Percentiles rank a stretch among this genome's conserved stretches.
These are phyloP conservation scores for Cryptosula pallasiana DNA, from an alignment of 2,888 invertebrate genomes.

Conservation along the genomic window DNA sequence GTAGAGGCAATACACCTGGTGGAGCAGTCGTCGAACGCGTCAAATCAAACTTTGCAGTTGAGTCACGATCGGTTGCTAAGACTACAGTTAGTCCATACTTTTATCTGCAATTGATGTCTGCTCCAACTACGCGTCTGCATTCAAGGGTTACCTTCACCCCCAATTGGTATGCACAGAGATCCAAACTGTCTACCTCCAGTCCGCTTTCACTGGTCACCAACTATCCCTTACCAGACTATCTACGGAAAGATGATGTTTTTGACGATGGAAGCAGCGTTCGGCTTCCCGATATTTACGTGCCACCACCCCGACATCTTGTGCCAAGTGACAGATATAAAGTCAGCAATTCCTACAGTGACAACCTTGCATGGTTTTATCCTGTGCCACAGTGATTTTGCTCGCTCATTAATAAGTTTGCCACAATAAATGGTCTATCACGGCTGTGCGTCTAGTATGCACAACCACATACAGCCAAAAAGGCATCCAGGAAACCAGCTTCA, in stretches of 20 bases:
- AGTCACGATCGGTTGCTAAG: background rate
- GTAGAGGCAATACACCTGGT: background rate
- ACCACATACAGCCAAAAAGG: too few species aligned
- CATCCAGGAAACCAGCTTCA: too few species aligned
- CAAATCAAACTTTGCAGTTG: background rate
- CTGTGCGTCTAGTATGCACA: too few species aligned
- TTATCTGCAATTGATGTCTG: background rate
- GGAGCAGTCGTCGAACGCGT: background rate
- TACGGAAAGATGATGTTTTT: background rate
- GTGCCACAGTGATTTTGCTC: too few species aligned
- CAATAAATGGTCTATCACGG: too few species aligned
- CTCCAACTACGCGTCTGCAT: background rate
- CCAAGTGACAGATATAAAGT: too few species aligned
- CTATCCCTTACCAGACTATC: background rate
- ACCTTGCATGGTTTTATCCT: too few species aligned
- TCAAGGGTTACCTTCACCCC: background rate
- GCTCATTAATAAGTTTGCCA: too few species aligned
- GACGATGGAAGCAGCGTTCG: too few species aligned
- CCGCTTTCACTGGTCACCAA: background rate
- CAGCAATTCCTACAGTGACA: too few species aligned
- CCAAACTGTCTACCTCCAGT: background rate
- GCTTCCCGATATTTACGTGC: too few species aligned
- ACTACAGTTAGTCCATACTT: background rate
- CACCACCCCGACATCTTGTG: too few species aligned
- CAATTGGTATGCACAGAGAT: background rate